phyloP scores from a whole-genome alignment of 2,888 invertebrate species.

The Caenorhabditis drosophilae region DNA sequence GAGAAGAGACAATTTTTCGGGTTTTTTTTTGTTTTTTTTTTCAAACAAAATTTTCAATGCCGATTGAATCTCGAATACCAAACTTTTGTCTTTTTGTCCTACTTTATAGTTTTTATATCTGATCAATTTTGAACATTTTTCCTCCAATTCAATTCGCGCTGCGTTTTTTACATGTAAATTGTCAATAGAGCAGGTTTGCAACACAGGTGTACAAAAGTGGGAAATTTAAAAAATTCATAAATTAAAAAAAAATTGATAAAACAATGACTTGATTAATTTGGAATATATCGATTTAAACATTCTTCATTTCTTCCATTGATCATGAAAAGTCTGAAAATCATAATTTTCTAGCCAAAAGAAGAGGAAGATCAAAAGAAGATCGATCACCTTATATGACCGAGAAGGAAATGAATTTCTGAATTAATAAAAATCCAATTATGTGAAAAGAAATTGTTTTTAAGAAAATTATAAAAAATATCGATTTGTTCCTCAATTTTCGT shows the following conservation, averaged over 20 bases:
- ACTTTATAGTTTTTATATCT: background rate
- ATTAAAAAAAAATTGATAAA: background rate
- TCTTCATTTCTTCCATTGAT: constrained; percentile 37
- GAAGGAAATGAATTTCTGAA: constrained; percentile 23
- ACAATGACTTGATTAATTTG: background rate
- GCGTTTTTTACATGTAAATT: no score
- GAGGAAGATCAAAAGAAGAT: background rate
- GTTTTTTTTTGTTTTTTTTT: no score
- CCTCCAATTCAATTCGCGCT: background rate
- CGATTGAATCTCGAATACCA: no score
- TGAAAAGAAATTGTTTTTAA: constrained; percentile 24
- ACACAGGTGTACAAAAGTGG: no score
- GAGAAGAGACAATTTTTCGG: background rate
- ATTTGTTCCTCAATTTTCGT: no score
- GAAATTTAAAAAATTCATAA: background rate
- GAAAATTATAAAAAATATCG: constrained; percentile 18
- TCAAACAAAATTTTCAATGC: no score
- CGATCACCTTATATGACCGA: constrained; percentile 29
- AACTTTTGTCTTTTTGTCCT: background rate
- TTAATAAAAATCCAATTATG: constrained; percentile 35
- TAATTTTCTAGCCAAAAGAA: background rate
- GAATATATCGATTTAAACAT: constrained; percentile 36
- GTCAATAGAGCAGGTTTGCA: no score
- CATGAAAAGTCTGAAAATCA: constrained; percentile 50
- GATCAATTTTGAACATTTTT: background rate